Base-by-base conservation (phyloP, 2,113 vertebrate species). In the Pipra filicauda region DNA sequence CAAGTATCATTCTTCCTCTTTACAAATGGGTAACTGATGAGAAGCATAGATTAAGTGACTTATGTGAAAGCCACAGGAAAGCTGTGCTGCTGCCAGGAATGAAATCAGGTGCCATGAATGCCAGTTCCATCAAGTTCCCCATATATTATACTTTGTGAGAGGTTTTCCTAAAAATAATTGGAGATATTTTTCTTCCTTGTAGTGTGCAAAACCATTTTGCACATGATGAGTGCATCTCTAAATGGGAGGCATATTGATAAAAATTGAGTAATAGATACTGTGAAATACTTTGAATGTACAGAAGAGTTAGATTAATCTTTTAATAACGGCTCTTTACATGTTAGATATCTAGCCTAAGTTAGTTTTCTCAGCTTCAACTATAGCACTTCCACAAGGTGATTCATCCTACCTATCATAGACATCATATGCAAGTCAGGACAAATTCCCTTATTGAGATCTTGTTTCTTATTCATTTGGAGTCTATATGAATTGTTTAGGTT, bases 1-100 rank as follows among this genome's bases (percentile, higher is more conserved):
- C 75, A 75, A 95, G 88, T 93, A 84, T 88, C 85, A 81, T 88
- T 95, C 89, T 93, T 54, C 61, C 72, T 78, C 52, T 86, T 92
- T 93, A 91, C 48, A 91, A 92, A 86, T 0, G 0, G 83, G 55
- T 41, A 89, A 58, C 90, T 94, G 93, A 93, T 92, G 83, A 95
- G 92, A 88, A 92, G 72, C 57, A 41, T 9, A 93, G 92, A 96
- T 94, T 90, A 92, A 91, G 87, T 77, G 13, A 77, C 70, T 92
- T 89, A 75, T 0, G 1, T 92, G 80, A 92, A 94, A 93, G 71
- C 85, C 57, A 28, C 79, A 75, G 79, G 76, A 93, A 94, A 48
- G 35, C 72, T 78, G 22, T 86, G 52, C 49, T 80, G 73, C 82
- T 91, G 76, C 73, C 92, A 81, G 79, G 79, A 94, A 91, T 87